Evolutionary conservation across 2,888 invertebrate genomes (phyloP), one percentile per base, ranked within the genome.

Genomic region (Cancer borealis): DNA sequence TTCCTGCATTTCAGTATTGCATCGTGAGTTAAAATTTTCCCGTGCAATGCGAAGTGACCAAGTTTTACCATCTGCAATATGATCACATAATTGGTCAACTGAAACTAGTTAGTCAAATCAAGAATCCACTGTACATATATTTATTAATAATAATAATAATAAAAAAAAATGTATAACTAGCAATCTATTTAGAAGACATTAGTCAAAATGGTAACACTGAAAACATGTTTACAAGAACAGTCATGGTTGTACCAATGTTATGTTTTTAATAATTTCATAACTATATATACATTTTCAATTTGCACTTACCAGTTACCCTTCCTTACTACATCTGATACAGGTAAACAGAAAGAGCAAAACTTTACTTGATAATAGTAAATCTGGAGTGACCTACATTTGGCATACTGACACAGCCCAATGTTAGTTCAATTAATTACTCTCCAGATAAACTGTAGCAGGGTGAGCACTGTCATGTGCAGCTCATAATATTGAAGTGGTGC

Each of bases 281-380:
- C 84, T 84, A 39, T 84, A 84, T 84, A 39, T 84, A 84, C 84
- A 84, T 39, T 84, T 39, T 30, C 17, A 12, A 84, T 84, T 84
- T 84, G 84, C 84, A 84, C 84, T 84, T 84, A 84, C 14, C 84
- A 84, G 84, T 84, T 84, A 84, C 84, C 84, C 84, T 84, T 84
- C 30, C 84, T 84, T 84, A 14, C 39, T 39, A 39, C 39, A 84
- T 84, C 84, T 84, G 39, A 84, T 39, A 84, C 10, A 39, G 39
- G 39, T 84, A 30, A 84, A 84, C 84, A 14, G 30, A 84, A 84
- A 84, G 39, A 39, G 39, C 39, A 30, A 84, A 30, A n/a, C 84
- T 14, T 84, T 30, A 10, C 30, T 79, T 84, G 30, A 84, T 84
- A n/a, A 84, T 30, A 39, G n/a, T 84, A 30, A 21, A 39, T 84